These are phyloP conservation scores for Seira sanloemensis DNA, from an alignment of 2,888 invertebrate species.

Conservation along the genomic window DNA sequence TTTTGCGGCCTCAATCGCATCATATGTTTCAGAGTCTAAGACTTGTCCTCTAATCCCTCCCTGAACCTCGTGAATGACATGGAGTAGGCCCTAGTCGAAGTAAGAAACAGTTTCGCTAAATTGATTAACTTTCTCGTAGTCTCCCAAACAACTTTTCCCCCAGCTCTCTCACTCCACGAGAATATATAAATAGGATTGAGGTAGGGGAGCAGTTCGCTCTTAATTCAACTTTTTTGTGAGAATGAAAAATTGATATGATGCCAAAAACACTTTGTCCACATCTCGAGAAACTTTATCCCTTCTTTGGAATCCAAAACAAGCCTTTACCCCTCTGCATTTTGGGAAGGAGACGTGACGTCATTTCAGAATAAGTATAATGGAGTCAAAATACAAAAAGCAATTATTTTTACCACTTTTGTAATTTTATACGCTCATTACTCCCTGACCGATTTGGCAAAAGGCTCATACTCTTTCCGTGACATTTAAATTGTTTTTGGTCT, in stretches of 20 bases:
- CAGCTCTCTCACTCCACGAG: too few species aligned
- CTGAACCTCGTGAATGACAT: slow-evolving; percentile 62
- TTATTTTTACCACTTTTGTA: not conserved
- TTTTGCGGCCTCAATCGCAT: slow-evolving; percentile 76
- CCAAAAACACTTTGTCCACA: slow-evolving; percentile 2
- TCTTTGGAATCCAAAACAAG: not conserved
- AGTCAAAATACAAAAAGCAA: not conserved
- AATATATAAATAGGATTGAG: not conserved
- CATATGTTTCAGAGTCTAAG: slow-evolving; percentile 61
- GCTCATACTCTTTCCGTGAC: not conserved
- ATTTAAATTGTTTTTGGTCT: slow-evolving; percentile 5
- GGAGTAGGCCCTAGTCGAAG: slow-evolving; percentile 56
- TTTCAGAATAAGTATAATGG: slow-evolving; percentile 6
- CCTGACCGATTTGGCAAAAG: not conserved
- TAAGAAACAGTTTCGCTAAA: not conserved
- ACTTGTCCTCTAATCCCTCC: slow-evolving; percentile 69
- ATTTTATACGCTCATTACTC: not conserved
- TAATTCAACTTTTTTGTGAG: not conserved
- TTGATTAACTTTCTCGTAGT: slow-evolving; percentile 11
- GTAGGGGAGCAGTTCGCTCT: not conserved
- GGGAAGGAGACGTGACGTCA: not conserved
- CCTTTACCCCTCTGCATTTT: not conserved
- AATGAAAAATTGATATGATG: slow-evolving; percentile 1
- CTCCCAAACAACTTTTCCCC: too few species aligned
- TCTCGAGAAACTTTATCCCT: too few species aligned